Conservation (phyloP, 1,140 invertebrate species). For the Nymphalis io region DNA sequence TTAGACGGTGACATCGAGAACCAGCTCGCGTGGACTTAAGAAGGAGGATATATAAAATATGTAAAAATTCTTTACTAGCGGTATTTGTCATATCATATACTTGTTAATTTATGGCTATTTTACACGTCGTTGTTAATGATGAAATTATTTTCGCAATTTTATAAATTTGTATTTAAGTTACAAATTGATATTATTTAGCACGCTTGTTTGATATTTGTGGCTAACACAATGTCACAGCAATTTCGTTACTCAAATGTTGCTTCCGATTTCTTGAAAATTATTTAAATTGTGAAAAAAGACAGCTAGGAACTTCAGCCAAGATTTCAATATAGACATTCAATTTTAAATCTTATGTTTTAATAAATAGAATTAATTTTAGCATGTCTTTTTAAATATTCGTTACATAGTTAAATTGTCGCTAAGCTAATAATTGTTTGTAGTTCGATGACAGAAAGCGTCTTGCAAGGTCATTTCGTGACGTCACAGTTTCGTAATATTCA, state of each 20-base stretch:
- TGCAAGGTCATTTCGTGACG: slow-evolving; percentile 24
- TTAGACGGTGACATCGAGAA: too few species aligned
- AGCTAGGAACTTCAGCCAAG: too few species aligned
- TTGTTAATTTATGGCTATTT: not conserved
- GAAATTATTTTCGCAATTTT: not conserved
- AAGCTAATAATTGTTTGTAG: slow-evolving; percentile 16
- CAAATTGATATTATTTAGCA: not conserved
- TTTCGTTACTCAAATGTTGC: not conserved
- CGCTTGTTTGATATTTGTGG: too few species aligned
- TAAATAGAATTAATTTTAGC: too few species aligned
- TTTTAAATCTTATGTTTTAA: too few species aligned
- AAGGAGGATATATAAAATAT: too few species aligned
- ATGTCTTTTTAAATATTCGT: too few species aligned
- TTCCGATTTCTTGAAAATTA: not conserved
- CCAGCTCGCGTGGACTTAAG: too few species aligned
- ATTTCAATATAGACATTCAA: too few species aligned
- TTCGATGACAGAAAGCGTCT: slow-evolving; percentile 33
- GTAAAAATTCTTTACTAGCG: too few species aligned
- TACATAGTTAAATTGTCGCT: not conserved
- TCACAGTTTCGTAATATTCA: slow-evolving; percentile 12
- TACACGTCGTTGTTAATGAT: not conserved
- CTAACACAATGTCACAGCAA: not conserved
- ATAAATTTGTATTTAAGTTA: not conserved
- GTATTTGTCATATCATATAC: too few species aligned
- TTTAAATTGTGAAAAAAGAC: not conserved